Percentiles rank a stretch among this genome's conserved stretches.
Evolutionary conservation across 2,113 vertebrate genomes (phyloP).

Genomic region (Lepisosteus oculatus): DNA sequence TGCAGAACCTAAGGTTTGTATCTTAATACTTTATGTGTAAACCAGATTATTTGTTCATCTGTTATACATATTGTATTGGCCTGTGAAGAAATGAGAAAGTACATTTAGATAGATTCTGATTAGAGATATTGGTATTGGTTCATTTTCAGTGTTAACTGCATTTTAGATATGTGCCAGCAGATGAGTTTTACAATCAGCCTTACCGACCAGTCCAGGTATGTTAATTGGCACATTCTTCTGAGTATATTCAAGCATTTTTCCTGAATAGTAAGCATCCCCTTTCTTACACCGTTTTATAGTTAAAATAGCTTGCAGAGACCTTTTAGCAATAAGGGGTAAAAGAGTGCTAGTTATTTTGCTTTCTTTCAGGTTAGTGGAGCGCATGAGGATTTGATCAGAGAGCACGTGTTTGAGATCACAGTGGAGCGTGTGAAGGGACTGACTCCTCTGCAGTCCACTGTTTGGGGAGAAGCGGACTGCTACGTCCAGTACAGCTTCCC

Average conservation of each 20-base stretch:
- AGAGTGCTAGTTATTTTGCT: not conserved
- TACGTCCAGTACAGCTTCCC: conserved; percentile 91
- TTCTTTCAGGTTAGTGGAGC: conserved; percentile 43
- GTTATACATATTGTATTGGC: not conserved
- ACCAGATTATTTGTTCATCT: not conserved
- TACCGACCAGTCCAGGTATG: too few relatives aligned
- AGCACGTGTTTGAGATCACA: conserved; percentile 83
- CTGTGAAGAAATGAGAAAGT: not conserved
- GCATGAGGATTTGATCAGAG: conserved; percentile 51
- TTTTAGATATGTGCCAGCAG: too few relatives aligned
- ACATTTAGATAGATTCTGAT: too few relatives aligned
- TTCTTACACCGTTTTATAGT: too few relatives aligned
- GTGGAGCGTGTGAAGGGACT: conserved; percentile 81
- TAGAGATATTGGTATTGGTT: too few relatives aligned
- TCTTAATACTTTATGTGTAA: not conserved
- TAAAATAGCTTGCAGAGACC: too few relatives aligned
- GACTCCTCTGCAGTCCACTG: conserved; percentile 80
- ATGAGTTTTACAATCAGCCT: too few relatives aligned
- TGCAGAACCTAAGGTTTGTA: conserved; percentile 48
- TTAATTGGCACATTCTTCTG: too few relatives aligned
- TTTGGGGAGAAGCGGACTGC: conserved; percentile 97
- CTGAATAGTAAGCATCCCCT: too few relatives aligned
- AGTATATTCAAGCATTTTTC: too few relatives aligned
- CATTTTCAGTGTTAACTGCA: too few relatives aligned
- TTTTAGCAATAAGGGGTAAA: too few relatives aligned